phyloP scores from a whole-genome alignment of 2,888 invertebrate genomes.

The Polylopha cassiicola region DNA sequence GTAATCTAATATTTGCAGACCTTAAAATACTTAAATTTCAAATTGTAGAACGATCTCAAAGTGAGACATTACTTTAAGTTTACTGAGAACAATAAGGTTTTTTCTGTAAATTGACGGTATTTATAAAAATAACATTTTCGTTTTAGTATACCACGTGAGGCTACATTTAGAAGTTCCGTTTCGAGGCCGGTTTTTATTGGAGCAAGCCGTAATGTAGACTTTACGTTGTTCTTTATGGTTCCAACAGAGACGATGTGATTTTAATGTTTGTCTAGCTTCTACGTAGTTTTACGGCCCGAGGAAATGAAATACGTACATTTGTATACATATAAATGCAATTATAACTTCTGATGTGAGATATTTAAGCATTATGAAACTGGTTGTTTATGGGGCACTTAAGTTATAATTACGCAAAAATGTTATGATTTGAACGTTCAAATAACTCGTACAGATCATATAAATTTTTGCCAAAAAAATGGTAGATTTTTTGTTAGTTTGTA shows the following conservation, averaged over 20 bases:
- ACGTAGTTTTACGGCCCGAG: slow-evolving; percentile 7
- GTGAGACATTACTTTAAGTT: no score
- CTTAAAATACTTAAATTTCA: no score
- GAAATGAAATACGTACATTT: slow-evolving; percentile 15
- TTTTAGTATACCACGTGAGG: neutral
- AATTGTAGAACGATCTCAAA: no score
- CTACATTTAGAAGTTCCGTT: slow-evolving; percentile 21
- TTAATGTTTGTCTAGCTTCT: slow-evolving; percentile 25
- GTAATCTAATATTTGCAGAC: no score
- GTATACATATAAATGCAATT: no score
- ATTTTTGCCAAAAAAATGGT: slow-evolving; percentile 16
- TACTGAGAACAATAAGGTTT: no score
- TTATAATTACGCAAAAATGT: no score
- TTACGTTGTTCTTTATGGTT: slow-evolving; percentile 31
- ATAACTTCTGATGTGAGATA: no score
- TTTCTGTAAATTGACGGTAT: slow-evolving; percentile 6
- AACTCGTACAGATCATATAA: no score
- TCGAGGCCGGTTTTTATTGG: slow-evolving; percentile 35
- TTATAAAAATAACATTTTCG: neutral
- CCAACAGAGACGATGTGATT: slow-evolving; percentile 27
- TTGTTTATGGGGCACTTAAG: no score
- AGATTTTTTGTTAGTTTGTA: slow-evolving; percentile 29
- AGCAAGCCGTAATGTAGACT: slow-evolving; percentile 28
- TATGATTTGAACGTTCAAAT: no score
- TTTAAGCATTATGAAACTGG: no score